Base-by-base conservation (phyloP, 2,113 vertebrate genomes). In the Lampris incognitus region DNA sequence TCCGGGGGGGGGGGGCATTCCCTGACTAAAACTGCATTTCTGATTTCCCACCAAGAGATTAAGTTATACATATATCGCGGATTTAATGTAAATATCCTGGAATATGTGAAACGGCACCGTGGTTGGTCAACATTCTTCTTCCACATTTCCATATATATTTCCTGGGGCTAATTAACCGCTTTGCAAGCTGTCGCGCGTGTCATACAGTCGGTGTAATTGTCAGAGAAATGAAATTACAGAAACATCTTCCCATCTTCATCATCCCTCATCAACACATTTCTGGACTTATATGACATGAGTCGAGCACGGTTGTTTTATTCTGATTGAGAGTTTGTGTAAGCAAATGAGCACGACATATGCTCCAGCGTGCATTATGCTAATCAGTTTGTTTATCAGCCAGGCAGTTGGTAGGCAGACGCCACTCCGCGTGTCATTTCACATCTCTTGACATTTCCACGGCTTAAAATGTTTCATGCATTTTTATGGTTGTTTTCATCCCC, bases 391-490 rank as follows among this genome's bases (percentile, higher is more conserved):
- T 92, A 90, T 91, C 89, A 86, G 83, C 80, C 87, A 79, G 88
- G 61, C 87, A 73, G 85, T 89, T 82, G 81, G 91, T 86, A 81
- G 85, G 87, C 85, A 83, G 39, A 69, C 78, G 68, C 84, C 91
- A 92, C 84, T 89, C 7, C 6, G 59, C 39, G 79, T 93, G 92
- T 92, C 91, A 90, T 92, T 92, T 85, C 49, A 81, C 81, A 85
- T 92, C 89, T 91, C 91, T 79, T 94, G 94, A 93, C 92, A 93
- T 94, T 95, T 94, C 86, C 73, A 46, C 62, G 51, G 78, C 87
- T 80, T 87, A 88, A 92, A 94, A 93, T 93, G 92, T 92, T 93
- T 94, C 91, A 90, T 93, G 93, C 91, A 92, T 94, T 94, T 93
- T 88, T 90, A 91, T 80, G 77, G 85, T 91, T 93, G 91, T 93